These are phyloP conservation scores for Indicator maculatus DNA, from an alignment of 2,113 vertebrate species.

Conservation along the genomic window DNA sequence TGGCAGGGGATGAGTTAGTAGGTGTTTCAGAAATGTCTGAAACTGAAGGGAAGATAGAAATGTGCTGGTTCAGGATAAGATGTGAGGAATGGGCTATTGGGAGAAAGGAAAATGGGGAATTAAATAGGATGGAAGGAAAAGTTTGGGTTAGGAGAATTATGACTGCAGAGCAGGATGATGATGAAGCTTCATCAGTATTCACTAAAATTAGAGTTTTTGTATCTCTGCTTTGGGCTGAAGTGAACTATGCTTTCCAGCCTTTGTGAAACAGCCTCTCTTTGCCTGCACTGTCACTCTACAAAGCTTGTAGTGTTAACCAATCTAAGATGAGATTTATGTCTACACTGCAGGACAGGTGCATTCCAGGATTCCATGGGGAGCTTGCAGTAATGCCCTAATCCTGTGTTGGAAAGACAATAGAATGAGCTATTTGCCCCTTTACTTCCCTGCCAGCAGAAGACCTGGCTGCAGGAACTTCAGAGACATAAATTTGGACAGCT, in stretches of 20 bases:
- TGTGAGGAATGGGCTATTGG: background rate
- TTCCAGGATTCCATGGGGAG: background rate
- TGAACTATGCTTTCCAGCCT: background rate
- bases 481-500: background rate
- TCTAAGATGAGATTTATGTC: background rate
- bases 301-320: background rate
- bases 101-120: background rate
- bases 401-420: background rate
- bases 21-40: conserved; percentile 32
- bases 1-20: conserved; percentile 29
- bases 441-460: background rate
- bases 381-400: background rate
- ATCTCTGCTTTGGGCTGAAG: background rate
- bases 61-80: background rate
- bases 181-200: background rate
- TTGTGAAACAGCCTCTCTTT: background rate
- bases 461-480: background rate
- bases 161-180: background rate
- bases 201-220: background rate
- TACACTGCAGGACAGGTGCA: background rate
- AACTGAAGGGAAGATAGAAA: background rate
- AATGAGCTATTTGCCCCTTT: background rate
- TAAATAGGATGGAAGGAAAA: background rate
- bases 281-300: accelerated
- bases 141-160: background rate